A percentile compares a stretch with the other conserved stretches of the same genome.
phyloP scores from a whole-genome alignment of 2,113 vertebrate species.

The Pholis gunnellus region DNA sequence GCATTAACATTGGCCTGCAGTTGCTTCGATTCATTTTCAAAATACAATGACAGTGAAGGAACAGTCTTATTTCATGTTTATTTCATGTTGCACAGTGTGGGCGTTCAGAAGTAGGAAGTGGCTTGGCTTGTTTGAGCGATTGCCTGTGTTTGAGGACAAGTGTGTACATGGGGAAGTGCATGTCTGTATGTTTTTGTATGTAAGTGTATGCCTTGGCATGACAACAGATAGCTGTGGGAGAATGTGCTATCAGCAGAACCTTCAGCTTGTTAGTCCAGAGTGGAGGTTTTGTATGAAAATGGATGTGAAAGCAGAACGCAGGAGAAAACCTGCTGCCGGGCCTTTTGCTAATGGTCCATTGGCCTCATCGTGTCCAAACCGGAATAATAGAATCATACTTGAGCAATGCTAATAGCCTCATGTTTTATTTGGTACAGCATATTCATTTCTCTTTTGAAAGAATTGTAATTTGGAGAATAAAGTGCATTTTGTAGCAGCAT shows the following conservation, averaged over 20 bases:
- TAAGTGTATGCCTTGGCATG: slow-evolving; percentile 57
- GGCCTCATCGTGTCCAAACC: slow-evolving; percentile 59
- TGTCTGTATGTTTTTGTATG: slow-evolving; percentile 54
- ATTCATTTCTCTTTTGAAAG: slow-evolving; percentile 29
- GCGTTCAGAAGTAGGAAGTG: slow-evolving; percentile 70
- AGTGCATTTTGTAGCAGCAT: slow-evolving; percentile 30
- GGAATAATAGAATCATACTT: slow-evolving; percentile 56
- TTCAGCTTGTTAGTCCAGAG: slow-evolving; percentile 69
- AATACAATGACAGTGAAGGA: slow-evolving; percentile 78
- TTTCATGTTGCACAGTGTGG: slow-evolving; percentile 77
- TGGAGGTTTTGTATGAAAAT: slow-evolving; percentile 58
- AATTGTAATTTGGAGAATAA: slow-evolving; percentile 37
- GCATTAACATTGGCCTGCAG: slow-evolving; percentile 80
- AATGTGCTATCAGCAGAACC: slow-evolving; percentile 64
- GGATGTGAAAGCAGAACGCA: slow-evolving; percentile 53
- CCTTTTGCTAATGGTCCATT: slow-evolving; percentile 62
- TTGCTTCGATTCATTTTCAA: slow-evolving; percentile 77
- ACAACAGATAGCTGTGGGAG: slow-evolving; percentile 68
- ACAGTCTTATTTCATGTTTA: slow-evolving; percentile 75
- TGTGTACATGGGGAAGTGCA: slow-evolving; percentile 50
- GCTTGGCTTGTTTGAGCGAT: slow-evolving; percentile 62
- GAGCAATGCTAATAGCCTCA: slow-evolving; percentile 58
- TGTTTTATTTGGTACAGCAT: slow-evolving; percentile 46
- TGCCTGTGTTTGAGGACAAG: slow-evolving; percentile 54
- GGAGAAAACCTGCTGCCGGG: slow-evolving; percentile 61